Conservation (phyloP, 2,797 vertebrate genomes). For the Sebastes matsubarae region DNA sequence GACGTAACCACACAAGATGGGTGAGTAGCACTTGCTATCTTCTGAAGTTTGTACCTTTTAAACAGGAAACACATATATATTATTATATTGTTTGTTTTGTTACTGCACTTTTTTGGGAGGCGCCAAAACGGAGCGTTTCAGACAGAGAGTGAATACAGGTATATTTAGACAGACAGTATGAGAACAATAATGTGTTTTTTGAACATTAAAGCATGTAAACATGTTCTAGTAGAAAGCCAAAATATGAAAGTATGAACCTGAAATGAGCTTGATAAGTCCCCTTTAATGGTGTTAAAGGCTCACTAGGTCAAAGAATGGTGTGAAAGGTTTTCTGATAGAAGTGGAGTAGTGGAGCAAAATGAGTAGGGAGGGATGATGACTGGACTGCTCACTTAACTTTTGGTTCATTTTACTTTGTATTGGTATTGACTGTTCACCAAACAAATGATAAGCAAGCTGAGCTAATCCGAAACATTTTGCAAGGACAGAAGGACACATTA, state of each 20-base stretch:
- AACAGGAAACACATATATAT: neutral
- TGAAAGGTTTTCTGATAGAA: neutral
- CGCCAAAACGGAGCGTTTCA: too few species aligned
- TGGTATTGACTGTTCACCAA: constrained; percentile 9
- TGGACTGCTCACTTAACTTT: neutral
- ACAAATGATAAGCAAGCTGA: constrained; percentile 67
- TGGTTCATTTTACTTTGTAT: neutral
- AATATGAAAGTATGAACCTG: neutral
- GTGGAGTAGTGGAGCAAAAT: neutral
- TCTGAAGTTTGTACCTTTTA: neutral
- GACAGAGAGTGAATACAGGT: too few species aligned
- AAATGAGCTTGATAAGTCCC: neutral
- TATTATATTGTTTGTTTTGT: too few species aligned
- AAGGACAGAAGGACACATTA: constrained; percentile 19
- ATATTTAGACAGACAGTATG: too few species aligned
- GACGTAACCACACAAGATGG: neutral
- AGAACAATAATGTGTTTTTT: neutral
- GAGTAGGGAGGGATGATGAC: too few species aligned
- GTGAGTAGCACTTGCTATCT: neutral
- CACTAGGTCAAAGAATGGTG: neutral
- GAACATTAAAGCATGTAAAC: neutral
- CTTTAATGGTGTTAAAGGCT: neutral
- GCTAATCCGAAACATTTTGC: constrained; percentile 23
- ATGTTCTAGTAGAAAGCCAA: neutral
- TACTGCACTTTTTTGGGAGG: too few species aligned